Base-by-base conservation (phyloP, 2,888 invertebrate species). In the Ptychoptera albimana region DNA sequence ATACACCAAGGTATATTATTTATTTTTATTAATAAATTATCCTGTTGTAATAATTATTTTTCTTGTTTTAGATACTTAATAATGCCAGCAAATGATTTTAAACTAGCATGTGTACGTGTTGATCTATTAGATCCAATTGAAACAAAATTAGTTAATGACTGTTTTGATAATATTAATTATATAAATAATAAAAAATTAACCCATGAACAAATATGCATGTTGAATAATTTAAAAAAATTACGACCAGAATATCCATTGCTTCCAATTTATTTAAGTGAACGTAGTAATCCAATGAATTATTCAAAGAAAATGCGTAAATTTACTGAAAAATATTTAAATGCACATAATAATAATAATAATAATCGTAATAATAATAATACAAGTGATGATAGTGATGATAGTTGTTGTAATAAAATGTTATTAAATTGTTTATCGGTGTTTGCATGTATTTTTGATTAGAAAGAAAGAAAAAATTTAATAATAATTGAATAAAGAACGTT, bases 401-500 rank as follows among this genome's bases (percentile, higher is more conserved):
- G 62, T 29, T 64, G 64, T 50, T 64, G 64, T 59, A 59, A 60
- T 48, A 56, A 58, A 50, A 56, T 59, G 41, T 61, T 60, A 41
- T 54, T 65, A 48, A 65, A 64, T 45, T 65, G 64, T 50, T 52
- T 63, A 47, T 59, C 64, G 13, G 57, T 63, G 15, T 63, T 65
- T 45, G 62, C 60, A 14, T 65, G 64, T 50, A 64, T 65, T 43
- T 65, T 65, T 49, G 64, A 65, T 57, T 65, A 60, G 61, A 23
- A 23, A 23, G 7, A 23, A 23, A 7, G 7, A 3, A 23, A 3
- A 23, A 7, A 23, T n/a, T n/a, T n/a, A n/a, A n/a, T n/a, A n/a
- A n/a, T n/a, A n/a, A n/a, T n/a, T n/a, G n/a, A n/a, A n/a, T n/a
- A 23, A 23, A 23, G 23, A 3, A 23, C 7, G 23, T 23, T 23